Evolutionary conservation across 2,888 invertebrate species (phyloP).

Genomic region (Pyrrhia umbra): DNA sequence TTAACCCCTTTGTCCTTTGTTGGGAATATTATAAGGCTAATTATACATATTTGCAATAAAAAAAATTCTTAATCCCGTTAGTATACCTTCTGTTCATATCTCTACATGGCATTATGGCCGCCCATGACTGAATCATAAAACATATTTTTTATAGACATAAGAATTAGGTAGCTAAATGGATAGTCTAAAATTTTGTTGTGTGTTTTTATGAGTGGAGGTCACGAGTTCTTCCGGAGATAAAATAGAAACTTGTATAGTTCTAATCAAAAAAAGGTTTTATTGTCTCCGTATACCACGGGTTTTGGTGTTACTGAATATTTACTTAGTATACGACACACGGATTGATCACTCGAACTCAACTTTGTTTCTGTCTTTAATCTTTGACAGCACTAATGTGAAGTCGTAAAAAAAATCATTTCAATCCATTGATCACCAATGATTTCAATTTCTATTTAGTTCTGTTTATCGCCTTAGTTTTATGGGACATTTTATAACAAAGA

Average conservation of each 20-base stretch:
- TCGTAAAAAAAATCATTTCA: background rate
- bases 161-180: constrained; percentile 59
- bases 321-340: background rate
- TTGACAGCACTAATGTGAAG: background rate
- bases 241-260: constrained; percentile 31
- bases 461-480: background rate
- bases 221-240: constrained; percentile 42
- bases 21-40: too few relatives aligned
- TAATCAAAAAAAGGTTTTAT: constrained; percentile 46
- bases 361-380: too few relatives aligned
- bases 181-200: constrained; percentile 53
- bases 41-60: too few relatives aligned
- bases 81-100: constrained; percentile 18
- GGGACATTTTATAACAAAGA: background rate
- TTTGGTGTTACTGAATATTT: background rate
- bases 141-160: constrained; percentile 60
- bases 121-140: constrained; percentile 51
- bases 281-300: background rate
- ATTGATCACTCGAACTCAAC: too few relatives aligned
- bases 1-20: too few relatives aligned
- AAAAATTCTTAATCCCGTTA: background rate
- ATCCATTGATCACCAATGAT: background rate
- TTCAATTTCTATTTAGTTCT: background rate
- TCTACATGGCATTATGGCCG: constrained; percentile 23
- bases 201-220: constrained; percentile 50